Conservation (phyloP, 2,113 vertebrate genomes). For the Plestiodon gilberti region DNA sequence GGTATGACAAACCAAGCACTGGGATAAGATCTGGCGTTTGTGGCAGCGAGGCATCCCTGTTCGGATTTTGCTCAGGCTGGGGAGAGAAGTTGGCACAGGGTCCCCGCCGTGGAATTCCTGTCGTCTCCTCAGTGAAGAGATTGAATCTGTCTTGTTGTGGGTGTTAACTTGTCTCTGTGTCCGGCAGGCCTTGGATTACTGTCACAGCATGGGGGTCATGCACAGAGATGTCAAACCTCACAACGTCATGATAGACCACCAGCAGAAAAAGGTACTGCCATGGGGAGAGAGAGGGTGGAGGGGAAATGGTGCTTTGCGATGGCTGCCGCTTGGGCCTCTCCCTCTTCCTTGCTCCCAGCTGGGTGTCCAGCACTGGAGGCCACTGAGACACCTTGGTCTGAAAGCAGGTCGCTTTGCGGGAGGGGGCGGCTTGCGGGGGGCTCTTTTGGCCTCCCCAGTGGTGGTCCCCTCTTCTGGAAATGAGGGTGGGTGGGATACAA, state of each 20-base stretch:
- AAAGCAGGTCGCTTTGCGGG: background rate
- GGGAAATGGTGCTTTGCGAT: background rate
- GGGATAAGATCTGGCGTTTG: background rate
- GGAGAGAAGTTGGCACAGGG: background rate
- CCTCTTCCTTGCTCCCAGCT: background rate
- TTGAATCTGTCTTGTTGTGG: background rate
- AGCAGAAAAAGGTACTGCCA: slow-evolving; percentile 91
- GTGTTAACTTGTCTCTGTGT: slow-evolving; percentile 58
- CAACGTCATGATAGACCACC: slow-evolving; percentile 99
- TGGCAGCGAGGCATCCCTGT: background rate
- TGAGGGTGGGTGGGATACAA: background rate
- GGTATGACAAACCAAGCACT: background rate
- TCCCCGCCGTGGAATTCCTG: too few species aligned
- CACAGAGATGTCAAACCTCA: slow-evolving; percentile 98
- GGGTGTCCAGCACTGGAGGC: too few species aligned
- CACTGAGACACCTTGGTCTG: background rate
- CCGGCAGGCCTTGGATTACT: slow-evolving; percentile 96
- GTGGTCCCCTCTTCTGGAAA: background rate
- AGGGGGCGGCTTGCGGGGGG: too few species aligned
- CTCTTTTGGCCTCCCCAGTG: background rate
- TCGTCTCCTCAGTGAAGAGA: background rate
- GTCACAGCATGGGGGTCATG: slow-evolving; percentile 99
- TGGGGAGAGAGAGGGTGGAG: slow-evolving; percentile 32
- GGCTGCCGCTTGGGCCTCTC: background rate
- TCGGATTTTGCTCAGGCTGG: background rate